Percentiles rank a stretch among this genome's conserved stretches.
Conservation (phyloP, 2,113 vertebrate genomes). For the Thymallus thymallus region DNA sequence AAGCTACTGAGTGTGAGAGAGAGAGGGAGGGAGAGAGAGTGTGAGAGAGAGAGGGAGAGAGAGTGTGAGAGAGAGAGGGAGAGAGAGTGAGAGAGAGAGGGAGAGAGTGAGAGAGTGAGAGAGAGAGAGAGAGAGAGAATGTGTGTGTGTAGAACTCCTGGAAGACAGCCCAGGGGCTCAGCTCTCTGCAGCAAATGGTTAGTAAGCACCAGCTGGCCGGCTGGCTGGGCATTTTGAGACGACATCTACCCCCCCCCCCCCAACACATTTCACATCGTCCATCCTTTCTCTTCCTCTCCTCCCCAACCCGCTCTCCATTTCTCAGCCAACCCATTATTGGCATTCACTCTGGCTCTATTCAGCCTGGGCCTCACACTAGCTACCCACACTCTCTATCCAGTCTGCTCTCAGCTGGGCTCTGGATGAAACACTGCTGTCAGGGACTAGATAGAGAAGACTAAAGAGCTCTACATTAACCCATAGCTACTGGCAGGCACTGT, state of each 20-base stretch:
- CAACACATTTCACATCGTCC: slow-evolving; percentile 2
- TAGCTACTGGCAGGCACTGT: slow-evolving; percentile 18
- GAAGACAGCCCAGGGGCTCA: slow-evolving; percentile 26
- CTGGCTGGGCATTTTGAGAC: slow-evolving; percentile 41
- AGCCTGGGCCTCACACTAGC: slow-evolving; percentile 1
- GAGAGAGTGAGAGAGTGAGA: background rate
- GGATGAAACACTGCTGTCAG: slow-evolving; percentile 4
- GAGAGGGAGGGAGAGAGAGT: too few species aligned
- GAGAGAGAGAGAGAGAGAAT: background rate
- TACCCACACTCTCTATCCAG: background rate
- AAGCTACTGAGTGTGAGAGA: too few species aligned
- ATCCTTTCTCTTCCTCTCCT: slow-evolving; percentile 1
- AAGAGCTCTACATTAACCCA: slow-evolving; percentile 27
- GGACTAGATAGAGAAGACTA: background rate
- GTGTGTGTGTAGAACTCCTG: slow-evolving; percentile 2
- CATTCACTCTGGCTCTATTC: slow-evolving; percentile 31
- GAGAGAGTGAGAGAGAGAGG: too few species aligned
- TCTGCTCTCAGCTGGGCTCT: slow-evolving; percentile 7
- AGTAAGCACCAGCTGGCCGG: slow-evolving; percentile 16
- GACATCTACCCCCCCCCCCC: slow-evolving; percentile 5
- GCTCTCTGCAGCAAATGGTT: slow-evolving; percentile 32
- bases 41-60: too few species aligned
- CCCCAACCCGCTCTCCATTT: background rate
- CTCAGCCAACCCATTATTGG: slow-evolving; percentile 22
- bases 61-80: too few species aligned